Evolutionary conservation across 1,140 invertebrate genomes (phyloP), one percentile per base, ranked within the genome.

Genomic region (Heliconius nattereri): DNA sequence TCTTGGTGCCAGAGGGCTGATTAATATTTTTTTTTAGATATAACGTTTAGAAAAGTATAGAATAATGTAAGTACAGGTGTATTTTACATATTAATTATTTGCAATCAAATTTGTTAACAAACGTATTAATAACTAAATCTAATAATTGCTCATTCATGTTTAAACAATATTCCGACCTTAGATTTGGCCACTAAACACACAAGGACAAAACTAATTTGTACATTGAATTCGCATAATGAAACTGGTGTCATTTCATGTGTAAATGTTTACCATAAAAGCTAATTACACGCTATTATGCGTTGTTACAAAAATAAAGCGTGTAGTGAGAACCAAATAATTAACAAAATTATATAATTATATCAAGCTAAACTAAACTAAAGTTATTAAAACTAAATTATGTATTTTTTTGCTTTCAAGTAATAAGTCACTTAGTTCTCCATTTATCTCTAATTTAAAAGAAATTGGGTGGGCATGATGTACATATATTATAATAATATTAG

Each of bases 101-200:
- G 60, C 60, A 13, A 66, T 29, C 8, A 29, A 66, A 29, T 29
- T 9, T 66, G 26, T 66, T 29, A 66, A 16, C n/a, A 66, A 26
- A 2, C 3, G 23, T 26, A 35, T 35, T 35, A 29, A 29, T 19
- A 35, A 71, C 75, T 29, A 54, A 76, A 76, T 76, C 45, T 49
- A 71, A 49, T 52, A 57, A 20, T n/a, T 76, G 74, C 3, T 76
- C 54, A 66, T 37, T 76, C 52, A 19, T 45, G 52, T 45, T 37
- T 26, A 76, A 40, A 76, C 74, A 70, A 29, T 66, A 76, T 29
- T 26, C 26, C 23, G 60, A 29, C 60, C 60, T 66, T 66, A 66
- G 8, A 66, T 66, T 13, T 66, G 26, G 7, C 26, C 60, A 66
- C 60, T 66, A 66, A 66, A 23, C 60, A 66, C 20, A 60, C 57